These are phyloP conservation scores for Phoeniculus purpureus DNA, from an alignment of 2,797 vertebrate species.

Conservation along the genomic window DNA sequence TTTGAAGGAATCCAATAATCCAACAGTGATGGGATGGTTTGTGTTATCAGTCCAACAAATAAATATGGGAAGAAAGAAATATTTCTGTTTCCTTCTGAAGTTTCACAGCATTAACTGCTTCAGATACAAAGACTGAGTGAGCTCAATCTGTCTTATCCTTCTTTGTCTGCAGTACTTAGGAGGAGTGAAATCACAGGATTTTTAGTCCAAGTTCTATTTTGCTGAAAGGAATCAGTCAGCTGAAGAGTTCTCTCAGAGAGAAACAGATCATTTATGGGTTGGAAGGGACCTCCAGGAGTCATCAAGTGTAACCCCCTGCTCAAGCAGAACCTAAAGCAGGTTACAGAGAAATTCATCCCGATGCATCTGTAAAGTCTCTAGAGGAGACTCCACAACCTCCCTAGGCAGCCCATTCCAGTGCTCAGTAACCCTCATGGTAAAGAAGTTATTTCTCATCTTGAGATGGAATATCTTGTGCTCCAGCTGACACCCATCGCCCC, in stretches of 20 bases:
- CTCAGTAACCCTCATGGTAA: too few species aligned
- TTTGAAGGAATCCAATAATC: not conserved
- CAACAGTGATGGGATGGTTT: not conserved
- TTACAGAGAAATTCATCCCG: too few species aligned
- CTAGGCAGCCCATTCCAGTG: too few species aligned
- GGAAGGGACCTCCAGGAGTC: too few species aligned
- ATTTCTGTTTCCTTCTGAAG: not conserved
- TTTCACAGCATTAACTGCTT: not conserved
- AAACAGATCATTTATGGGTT: too few species aligned
- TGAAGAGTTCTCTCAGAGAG: not conserved
- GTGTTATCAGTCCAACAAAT: not conserved
- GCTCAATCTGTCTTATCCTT: not conserved
- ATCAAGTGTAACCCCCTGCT: too few species aligned
- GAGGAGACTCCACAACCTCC: too few species aligned
- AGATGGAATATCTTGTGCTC: too few species aligned
- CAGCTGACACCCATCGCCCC: too few species aligned
- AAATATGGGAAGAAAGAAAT: not conserved
- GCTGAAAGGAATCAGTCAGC: not conserved
- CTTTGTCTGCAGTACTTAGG: not conserved
- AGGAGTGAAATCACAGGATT: fast-evolving
- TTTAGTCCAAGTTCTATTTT: not conserved
- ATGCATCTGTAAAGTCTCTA: too few species aligned
- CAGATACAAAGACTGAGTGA: not conserved
- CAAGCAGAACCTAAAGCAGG: too few species aligned
- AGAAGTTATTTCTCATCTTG: too few species aligned